Conservation (phyloP, 2,113 vertebrate species). For the Sebastes schlegelii region DNA sequence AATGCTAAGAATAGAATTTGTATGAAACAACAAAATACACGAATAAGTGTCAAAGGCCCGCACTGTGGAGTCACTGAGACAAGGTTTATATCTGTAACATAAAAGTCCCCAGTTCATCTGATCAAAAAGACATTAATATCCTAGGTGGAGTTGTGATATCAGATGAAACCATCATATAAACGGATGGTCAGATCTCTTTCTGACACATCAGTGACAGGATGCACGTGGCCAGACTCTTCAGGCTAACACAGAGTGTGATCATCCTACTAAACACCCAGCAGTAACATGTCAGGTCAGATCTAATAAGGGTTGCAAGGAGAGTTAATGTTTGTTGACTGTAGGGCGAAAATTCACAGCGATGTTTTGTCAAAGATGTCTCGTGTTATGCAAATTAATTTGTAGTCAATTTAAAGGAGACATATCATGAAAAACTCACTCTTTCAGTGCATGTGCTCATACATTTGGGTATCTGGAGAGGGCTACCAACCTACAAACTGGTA, state of each 20-base stretch:
- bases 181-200: not conserved
- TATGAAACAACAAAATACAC: not conserved
- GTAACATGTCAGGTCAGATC: not conserved
- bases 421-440: too few relatives aligned
- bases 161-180: not conserved
- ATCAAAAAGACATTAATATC: not conserved
- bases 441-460: too few relatives aligned
- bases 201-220: not conserved
- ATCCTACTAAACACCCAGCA: not conserved
- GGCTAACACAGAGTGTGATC: not conserved
- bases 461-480: too few relatives aligned
- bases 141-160: constrained; percentile 16
- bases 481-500: too few relatives aligned
- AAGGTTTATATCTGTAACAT: not conserved
- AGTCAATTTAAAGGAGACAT: too few relatives aligned
- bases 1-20: not conserved
- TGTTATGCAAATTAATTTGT: too few relatives aligned
- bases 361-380: not conserved
- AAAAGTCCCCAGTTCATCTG: not conserved
- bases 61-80: not conserved
- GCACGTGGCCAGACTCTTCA: not conserved
- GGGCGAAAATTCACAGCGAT: too few relatives aligned
- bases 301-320: not conserved
- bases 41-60: not conserved
- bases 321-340: too few relatives aligned